Percentiles rank a stretch among this genome's conserved stretches.
phyloP scores from a whole-genome alignment of 2,113 vertebrate genomes.

The Cynopterus brachyotis region DNA sequence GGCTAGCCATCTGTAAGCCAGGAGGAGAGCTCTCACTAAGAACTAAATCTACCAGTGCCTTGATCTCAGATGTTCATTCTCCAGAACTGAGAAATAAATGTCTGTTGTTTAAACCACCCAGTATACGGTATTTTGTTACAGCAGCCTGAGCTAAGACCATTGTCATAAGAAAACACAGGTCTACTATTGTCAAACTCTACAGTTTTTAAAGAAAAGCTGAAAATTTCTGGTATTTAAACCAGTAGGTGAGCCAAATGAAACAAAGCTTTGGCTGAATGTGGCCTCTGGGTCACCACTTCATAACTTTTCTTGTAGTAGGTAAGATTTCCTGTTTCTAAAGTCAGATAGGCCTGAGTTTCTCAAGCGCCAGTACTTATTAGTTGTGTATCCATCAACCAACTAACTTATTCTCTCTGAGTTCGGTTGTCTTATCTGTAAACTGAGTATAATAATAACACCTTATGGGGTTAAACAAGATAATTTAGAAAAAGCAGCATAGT shows the following conservation, averaged over 20 bases:
- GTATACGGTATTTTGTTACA: neutral
- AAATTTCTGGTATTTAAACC: neutral
- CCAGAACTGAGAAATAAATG: neutral
- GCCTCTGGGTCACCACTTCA: neutral
- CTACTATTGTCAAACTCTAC: neutral
- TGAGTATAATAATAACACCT: neutral
- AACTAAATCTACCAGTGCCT: neutral
- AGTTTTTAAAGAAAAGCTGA: constrained; percentile 22
- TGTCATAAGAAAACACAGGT: neutral
- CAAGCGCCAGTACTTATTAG: neutral
- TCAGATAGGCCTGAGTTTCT: neutral
- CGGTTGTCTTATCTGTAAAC: neutral
- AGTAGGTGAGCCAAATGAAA: neutral
- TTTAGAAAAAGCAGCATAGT: neutral
- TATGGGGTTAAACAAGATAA: neutral
- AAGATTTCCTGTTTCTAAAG: neutral
- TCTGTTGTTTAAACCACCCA: neutral
- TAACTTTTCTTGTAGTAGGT: neutral
- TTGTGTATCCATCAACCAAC: neutral
- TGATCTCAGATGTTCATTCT: neutral
- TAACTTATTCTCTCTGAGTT: neutral
- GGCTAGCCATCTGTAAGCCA: neutral
- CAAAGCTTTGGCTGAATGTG: neutral
- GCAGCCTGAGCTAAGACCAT: neutral
- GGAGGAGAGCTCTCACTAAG: neutral